Evolutionary conservation across 2,113 vertebrate genomes (phyloP), one percentile per base, ranked within the genome.

Genomic region (Tiliqua scincoides): DNA sequence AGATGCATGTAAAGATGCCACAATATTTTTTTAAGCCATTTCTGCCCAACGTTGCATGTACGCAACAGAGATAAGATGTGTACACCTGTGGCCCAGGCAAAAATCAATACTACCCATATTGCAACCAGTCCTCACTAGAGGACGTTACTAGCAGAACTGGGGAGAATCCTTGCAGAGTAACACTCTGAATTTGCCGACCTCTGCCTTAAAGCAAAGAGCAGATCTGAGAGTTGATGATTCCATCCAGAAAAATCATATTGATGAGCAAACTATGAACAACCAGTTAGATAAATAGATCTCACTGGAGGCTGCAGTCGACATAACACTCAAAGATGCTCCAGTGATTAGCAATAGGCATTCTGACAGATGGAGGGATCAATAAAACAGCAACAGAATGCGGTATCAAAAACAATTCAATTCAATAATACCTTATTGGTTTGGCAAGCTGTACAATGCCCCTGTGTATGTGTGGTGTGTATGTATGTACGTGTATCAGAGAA

Each of bases 1-100:
- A 7, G 73, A 87, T 30, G 63, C 0, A 0, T 0, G 2, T 0
- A 79, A 63, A n/a, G 1, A 70, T 37, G 63, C n/a, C 63, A 0
- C 4, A 73, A 1, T 9, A n/a, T 0, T 84, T 83, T 85, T 62
- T 15, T 71, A n/a, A n/a, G n/a, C n/a, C n/a, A n/a, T n/a, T n/a
- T n/a, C n/a, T n/a, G n/a, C n/a, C n/a, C n/a, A n/a, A n/a, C n/a
- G n/a, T n/a, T n/a, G n/a, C n/a, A n/a, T n/a, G n/a, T n/a, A n/a
- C n/a, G n/a, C n/a, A n/a, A n/a, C n/a, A n/a, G n/a, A n/a, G n/a
- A n/a, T n/a, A n/a, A n/a, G n/a, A n/a, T n/a, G n/a, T n/a, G n/a
- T n/a, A n/a, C n/a, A n/a, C n/a, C n/a, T n/a, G n/a, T n/a, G n/a
- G n/a, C n/a, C n/a, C n/a, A n/a, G n/a, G n/a, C n/a, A n/a, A n/a